Evolutionary conservation across 1,140 invertebrate species (phyloP), one percentile per base, ranked within the genome.

Genomic region (Halictus rubicundus): DNA sequence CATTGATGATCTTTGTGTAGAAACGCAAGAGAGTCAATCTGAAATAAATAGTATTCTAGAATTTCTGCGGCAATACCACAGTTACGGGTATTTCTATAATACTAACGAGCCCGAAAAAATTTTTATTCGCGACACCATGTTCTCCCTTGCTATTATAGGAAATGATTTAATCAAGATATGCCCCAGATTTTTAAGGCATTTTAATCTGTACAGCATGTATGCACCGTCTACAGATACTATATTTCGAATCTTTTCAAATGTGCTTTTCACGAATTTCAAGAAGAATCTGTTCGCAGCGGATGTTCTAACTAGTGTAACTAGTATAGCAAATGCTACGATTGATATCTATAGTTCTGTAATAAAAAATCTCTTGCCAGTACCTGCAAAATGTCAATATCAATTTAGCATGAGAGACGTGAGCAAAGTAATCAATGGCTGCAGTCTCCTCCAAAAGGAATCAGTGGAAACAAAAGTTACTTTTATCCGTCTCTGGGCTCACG

Each of bases 1-100:
- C 89, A 93, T 96, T 23, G 96, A 96, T 89, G 96, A 97, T 88
- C 88, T 96, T 60, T 95, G 96, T 87, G 93, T 95, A 92, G 94
- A 94, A 0, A 88, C 91, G 12, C 90, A 92, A 23, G 91, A 94
- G 46, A 78, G 89, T 14, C 94, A 94, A 88, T 49, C 78, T 23
- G 94, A 94, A 27, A 93, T 94, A 3, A 94, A 94, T 83, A 94
- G 94, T 23, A 93, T 95, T 1, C 93, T 96, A 46, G 96, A 96
- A 88, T 91, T 96, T 60, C 90, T 96, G 2, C 92, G 96, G 37
- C 95, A 96, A 88, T 95, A 94, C 89, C 92, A 96, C 52, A 95
- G 96, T 85, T 94, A 96, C 87, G 92, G 93, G 73, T 94, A 94
- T 82, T 94, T 95, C 94, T 96, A 95, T 87, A 94, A 96, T 82